phyloP scores from a whole-genome alignment of 2,797 vertebrate genomes.

The Phylloscopus collybita region DNA sequence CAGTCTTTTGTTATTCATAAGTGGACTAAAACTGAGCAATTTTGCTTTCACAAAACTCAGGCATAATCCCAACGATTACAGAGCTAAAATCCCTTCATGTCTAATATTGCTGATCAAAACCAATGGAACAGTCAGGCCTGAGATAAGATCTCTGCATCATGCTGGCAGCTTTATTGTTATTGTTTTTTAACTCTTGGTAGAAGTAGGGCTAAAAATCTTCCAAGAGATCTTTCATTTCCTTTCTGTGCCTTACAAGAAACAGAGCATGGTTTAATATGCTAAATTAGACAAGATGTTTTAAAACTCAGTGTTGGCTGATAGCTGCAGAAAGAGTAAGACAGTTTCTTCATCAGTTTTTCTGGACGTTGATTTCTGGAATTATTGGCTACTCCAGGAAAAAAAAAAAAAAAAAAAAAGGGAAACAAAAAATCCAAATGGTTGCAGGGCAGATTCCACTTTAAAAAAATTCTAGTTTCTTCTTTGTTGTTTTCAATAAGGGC shows the following conservation, averaged over 20 bases:
- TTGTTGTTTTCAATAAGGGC: neutral
- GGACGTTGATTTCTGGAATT: neutral
- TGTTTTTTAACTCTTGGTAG: neutral
- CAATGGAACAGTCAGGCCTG: neutral
- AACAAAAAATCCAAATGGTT: neutral
- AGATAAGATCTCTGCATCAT: neutral
- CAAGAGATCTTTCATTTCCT: constrained; percentile 30
- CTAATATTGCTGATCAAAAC: neutral
- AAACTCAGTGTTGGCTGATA: neutral
- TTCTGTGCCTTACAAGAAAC: neutral
- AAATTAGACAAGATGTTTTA: neutral
- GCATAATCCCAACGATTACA: neutral
- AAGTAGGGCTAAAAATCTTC: neutral
- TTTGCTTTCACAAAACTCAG: neutral
- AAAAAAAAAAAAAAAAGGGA: neutral
- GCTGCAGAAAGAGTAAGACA: rapidly evolving
- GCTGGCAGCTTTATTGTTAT: neutral
- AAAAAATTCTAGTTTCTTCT: neutral
- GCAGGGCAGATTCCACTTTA: neutral
- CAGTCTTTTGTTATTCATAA: neutral
- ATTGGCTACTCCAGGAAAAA: neutral
- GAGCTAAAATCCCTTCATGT: neutral
- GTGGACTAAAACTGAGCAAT: neutral
- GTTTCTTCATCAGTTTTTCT: neutral
- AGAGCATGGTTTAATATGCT: neutral